Percentiles rank a stretch among this genome's conserved stretches.
phyloP scores from a whole-genome alignment of 2,113 vertebrate species.

The Aplodontia rufa region DNA sequence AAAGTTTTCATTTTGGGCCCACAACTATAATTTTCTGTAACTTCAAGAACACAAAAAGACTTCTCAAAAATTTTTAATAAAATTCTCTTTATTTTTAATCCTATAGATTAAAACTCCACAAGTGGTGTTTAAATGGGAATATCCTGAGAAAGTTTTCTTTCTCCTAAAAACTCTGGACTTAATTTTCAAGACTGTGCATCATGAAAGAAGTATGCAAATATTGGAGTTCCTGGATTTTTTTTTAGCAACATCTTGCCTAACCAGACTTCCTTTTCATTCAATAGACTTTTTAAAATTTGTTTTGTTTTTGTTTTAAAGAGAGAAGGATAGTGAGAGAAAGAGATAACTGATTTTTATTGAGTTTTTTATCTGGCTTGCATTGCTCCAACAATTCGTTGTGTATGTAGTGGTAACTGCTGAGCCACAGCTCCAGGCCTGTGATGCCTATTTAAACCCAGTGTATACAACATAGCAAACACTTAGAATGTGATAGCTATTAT shows the following conservation, averaged over 20 bases:
- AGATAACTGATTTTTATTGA: too few species aligned
- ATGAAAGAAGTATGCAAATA: slow-evolving; percentile 22
- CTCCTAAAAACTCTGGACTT: slow-evolving; percentile 36
- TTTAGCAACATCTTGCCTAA: slow-evolving; percentile 40
- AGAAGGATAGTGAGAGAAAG: too few species aligned
- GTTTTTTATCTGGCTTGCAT: too few species aligned
- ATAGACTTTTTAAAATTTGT: slow-evolving; percentile 17
- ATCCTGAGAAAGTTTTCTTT: slow-evolving; percentile 42
- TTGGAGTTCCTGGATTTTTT: slow-evolving; percentile 31
- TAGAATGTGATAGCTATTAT: background rate
- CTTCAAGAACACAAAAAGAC: slow-evolving; percentile 30
- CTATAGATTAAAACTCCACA: slow-evolving; percentile 29
- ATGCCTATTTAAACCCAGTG: background rate
- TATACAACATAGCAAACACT: background rate
- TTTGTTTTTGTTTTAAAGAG: too few species aligned
- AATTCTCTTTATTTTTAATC: background rate
- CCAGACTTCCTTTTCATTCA: slow-evolving; percentile 43
- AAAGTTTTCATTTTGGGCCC: slow-evolving; percentile 27
- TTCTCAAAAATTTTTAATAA: slow-evolving; percentile 16
- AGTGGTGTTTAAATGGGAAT: background rate
- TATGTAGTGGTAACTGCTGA: too few species aligned
- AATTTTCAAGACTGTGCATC: slow-evolving; percentile 45
- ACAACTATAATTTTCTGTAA: slow-evolving; percentile 41
- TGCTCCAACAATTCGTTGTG: too few species aligned
- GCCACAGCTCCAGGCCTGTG: too few species aligned